Percentiles rank a stretch among this genome's conserved stretches.
Evolutionary conservation across 2,797 vertebrate genomes (phyloP).

Genomic region (Neopelma chrysocephalum): DNA sequence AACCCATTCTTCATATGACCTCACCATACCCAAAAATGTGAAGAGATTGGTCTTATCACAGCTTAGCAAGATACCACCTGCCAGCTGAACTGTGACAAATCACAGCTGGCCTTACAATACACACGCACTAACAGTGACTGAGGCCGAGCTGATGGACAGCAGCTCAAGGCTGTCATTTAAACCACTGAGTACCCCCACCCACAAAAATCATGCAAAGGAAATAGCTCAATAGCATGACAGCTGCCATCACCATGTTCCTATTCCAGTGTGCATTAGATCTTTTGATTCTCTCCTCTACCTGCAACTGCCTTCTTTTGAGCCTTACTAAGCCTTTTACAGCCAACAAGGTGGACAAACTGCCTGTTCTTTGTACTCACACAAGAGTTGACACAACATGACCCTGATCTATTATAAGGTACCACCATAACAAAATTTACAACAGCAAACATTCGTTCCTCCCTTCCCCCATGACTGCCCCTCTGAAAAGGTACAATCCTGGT

Average conservation of each 20-base stretch:
- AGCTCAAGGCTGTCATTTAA: neutral
- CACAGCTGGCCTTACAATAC: conserved; percentile 13
- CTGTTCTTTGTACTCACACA: neutral
- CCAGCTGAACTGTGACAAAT: conserved; percentile 42
- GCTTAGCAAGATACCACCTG: conserved; percentile 27
- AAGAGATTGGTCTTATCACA: conserved; percentile 34
- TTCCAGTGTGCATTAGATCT: neutral
- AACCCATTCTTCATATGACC: neutral
- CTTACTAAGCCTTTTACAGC: neutral
- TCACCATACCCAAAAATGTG: conserved; percentile 17
- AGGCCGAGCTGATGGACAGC: neutral
- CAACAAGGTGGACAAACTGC: neutral
- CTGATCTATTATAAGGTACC: neutral
- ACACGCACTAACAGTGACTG: neutral
- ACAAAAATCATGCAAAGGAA: neutral
- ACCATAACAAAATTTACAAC: neutral
- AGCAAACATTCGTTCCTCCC: neutral
- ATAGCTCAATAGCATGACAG: neutral
- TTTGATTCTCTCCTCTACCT: neutral
- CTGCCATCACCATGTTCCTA: neutral
- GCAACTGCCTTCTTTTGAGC: neutral
- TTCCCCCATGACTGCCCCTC: neutral
- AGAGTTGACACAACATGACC: neutral
- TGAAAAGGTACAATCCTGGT: neutral
- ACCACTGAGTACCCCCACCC: neutral